Percentiles rank a stretch among this genome's conserved stretches.
These are phyloP conservation scores for Ramphastos sulfuratus DNA, from an alignment of 2,113 vertebrate species.

Conservation along the genomic window DNA sequence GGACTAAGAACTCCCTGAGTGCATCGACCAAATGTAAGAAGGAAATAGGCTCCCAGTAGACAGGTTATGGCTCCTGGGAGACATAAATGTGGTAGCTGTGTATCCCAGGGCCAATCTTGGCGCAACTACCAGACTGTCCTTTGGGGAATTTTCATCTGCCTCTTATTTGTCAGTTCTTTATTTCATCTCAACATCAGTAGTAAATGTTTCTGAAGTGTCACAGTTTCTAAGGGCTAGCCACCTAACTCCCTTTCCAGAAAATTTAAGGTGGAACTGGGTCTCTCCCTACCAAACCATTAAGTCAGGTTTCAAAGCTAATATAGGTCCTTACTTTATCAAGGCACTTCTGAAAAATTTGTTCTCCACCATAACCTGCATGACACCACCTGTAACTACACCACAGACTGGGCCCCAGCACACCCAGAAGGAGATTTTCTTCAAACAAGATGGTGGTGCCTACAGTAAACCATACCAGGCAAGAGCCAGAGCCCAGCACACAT, in stretches of 20 bases:
- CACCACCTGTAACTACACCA: background rate
- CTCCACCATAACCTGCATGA: background rate
- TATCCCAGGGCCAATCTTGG: fast-evolving
- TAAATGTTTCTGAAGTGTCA: background rate
- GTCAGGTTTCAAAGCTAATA: background rate
- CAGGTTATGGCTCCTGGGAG: background rate
- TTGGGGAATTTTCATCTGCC: background rate
- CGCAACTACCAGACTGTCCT: background rate
- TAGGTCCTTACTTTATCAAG: background rate
- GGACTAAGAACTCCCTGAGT: background rate
- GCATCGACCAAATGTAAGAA: background rate
- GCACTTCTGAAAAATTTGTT: background rate
- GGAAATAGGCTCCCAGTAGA: background rate
- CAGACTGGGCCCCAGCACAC: too few species aligned
- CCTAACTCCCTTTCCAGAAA: background rate
- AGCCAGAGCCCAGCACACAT: background rate
- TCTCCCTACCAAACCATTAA: background rate
- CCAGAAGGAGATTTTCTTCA: background rate
- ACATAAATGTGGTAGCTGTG: background rate
- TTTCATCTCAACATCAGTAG: background rate
- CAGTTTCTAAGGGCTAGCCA: background rate
- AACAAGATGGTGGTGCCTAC: background rate
- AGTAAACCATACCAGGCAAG: background rate
- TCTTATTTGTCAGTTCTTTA: background rate
- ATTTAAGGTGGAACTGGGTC: background rate